Base-by-base conservation (phyloP, 2,888 invertebrate species). In the Drosophila eohydei region DNA sequence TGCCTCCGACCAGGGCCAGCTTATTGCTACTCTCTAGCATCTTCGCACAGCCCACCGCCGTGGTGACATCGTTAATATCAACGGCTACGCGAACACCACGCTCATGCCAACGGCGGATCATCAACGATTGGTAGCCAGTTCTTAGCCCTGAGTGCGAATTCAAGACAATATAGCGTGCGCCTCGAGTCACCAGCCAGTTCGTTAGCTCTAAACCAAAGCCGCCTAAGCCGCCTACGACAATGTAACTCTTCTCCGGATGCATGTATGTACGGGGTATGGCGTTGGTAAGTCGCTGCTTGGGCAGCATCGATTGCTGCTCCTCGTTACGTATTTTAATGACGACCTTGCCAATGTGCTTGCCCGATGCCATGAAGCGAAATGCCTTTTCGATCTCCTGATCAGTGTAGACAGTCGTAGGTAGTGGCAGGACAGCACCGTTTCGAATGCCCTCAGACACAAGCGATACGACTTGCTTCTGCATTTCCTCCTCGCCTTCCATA, bases 341-440 rank as follows among this genome's bases (percentile, higher is more conserved):
- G 58, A 99, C 99, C 94, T 99, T 99, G 82, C 99, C 99, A 88
- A 99, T 98, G 93, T 99, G 99, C 92, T 97, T 98, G 64, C 99
- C 99, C 11, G 97, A 96, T 11, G 98, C 99, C 98, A 99, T 99
- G 93, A 95, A 98, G 78, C 93, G 94, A 94, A 98, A 99, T 0
- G 98, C 98, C 91, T 97, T 96, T 93, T 99, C 99, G 14, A 98
- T 95, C 94, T 98, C 97, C 82, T 95, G 95, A 87, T 96, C 96
- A 32, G 95, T 94, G 93, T 96, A 99, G 1, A 98, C 96, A 9
- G 97, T 97, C 52, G 95, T 94, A 34, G 97, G 97, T 57, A 99
- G 94, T 32, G 99, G 99, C 41, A 95, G 94, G 11, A 99, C 98
- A 54, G 97, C 98, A 8, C 99, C 99, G 78, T 92, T 94, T 62